These are phyloP conservation scores for Trissoscelio sp. DNA, from an alignment of 2,888 invertebrate species.

Conservation along the genomic window DNA sequence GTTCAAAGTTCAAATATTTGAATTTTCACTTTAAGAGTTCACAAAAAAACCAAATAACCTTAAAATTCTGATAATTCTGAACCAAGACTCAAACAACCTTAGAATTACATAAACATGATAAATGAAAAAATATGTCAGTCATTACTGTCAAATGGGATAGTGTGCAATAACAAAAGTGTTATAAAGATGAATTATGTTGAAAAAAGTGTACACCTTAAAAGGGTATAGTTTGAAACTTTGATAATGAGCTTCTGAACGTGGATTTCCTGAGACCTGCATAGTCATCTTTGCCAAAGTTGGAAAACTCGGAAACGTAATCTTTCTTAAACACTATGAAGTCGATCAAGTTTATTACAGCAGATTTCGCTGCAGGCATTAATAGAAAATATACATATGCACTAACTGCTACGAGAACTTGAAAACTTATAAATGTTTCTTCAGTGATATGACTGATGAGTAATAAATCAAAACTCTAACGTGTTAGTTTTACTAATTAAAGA, in stretches of 20 bases:
- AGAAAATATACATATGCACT: not conserved
- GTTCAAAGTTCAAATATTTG: too few relatives aligned
- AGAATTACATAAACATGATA: too few relatives aligned
- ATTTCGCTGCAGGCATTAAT: conserved; percentile 10
- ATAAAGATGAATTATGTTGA: conserved; percentile 44
- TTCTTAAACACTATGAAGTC: conserved; percentile 50
- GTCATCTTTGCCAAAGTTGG: conserved; percentile 43
- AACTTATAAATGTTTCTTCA: not conserved
- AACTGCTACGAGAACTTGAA: not conserved
- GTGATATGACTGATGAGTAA: too few relatives aligned
- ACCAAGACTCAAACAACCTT: too few relatives aligned
- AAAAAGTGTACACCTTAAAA: conserved; percentile 38
- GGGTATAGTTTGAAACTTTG: conserved; percentile 41
- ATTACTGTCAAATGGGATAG: conserved; percentile 21
- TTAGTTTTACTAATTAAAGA: too few relatives aligned
- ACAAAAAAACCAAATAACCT: too few relatives aligned
- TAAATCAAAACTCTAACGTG: too few relatives aligned
- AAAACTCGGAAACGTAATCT: conserved; percentile 45
- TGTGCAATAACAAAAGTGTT: conserved; percentile 34
- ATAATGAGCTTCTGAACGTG: conserved; percentile 42
- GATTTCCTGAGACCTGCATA: conserved; percentile 34
- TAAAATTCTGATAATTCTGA: too few relatives aligned
- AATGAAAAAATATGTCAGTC: too few relatives aligned
- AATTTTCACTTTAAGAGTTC: too few relatives aligned
- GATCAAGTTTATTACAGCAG: conserved; percentile 48